A percentile compares a stretch with the other conserved stretches of the same genome.
These are phyloP conservation scores for Ophiodon elongatus DNA, from an alignment of 2,113 vertebrate species.

Conservation along the genomic window DNA sequence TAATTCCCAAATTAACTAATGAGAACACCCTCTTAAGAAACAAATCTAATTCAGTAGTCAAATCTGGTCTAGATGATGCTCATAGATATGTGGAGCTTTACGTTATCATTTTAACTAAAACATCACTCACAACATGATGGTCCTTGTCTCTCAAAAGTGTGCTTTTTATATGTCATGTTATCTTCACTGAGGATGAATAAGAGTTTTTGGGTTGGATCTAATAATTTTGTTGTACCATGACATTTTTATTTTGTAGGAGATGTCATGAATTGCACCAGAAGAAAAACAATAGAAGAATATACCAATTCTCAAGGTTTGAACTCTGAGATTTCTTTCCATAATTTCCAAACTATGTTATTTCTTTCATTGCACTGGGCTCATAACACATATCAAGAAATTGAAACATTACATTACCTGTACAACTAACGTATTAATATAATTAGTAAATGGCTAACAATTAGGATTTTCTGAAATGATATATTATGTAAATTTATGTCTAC, in stretches of 20 bases:
- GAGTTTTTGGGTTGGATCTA: background rate
- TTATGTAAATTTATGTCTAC: background rate
- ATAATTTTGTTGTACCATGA: background rate
- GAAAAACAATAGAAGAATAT: background rate
- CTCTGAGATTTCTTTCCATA: background rate
- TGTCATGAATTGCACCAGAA: background rate
- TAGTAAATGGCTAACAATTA: background rate
- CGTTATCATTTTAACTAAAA: background rate
- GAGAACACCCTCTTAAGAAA: background rate
- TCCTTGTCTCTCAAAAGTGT: background rate
- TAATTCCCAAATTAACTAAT: background rate
- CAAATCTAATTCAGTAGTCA: background rate
- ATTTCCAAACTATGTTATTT: conserved; percentile 1
- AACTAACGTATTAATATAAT: background rate
- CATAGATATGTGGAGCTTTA: background rate
- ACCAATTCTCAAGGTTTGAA: background rate
- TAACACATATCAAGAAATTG: background rate
- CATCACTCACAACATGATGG: no score
- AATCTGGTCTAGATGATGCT: background rate
- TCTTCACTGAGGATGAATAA: background rate
- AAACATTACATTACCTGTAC: background rate
- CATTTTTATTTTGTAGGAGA: background rate
- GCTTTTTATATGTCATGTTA: background rate
- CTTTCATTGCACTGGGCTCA: conserved; percentile 1
- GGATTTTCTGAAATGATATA: background rate